Base-by-base conservation (phyloP, 2,113 vertebrate genomes). In the Fukomys damarensis region DNA sequence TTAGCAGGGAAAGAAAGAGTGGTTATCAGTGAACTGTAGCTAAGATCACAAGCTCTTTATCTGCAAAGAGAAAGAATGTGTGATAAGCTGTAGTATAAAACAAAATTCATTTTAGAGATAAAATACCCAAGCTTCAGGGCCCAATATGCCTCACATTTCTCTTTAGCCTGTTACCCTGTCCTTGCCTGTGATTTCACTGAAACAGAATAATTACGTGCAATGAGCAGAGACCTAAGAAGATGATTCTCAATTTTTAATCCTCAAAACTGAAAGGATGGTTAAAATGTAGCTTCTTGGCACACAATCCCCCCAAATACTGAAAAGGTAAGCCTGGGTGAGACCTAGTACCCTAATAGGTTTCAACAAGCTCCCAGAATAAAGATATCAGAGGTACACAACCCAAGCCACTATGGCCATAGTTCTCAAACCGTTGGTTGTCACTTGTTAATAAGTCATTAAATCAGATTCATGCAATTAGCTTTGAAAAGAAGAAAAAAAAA, bases 41-140 rank as follows among this genome's bases (percentile, higher is more conserved):
- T 87, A 58, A 92, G 56, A 85, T 77, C 76, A 61, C 19, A 93
- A n/a, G 14, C 56, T 83, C 26, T 93, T 96, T 85, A 94, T 95
- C 84, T 85, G 63, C 63, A 79, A 77, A 96, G 74, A 93, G 74
- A 68, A 83, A 89, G 84, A 92, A 79, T 56, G 61, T n/a, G n/a
- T 20, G 93, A 94, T 92, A 95, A 96, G 59, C 86, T 46, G 32
- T 0, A 35, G 46, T 22, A 52, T 38, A 76, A 93, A 84, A 10
- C 49, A 91, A 72, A 95, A 91, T 91, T 96, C 80, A 96, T 89
- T 77, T 81, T 14, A 89, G 89, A 97, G 96, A 96, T 65, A 96
- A 95, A 93, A 68, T 3, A 30, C 22, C 35, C 70, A 49, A 10
- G 41, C 90, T 92, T 28, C 38, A 49, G 83, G 82, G 72, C 49